Percentiles rank a stretch among this genome's conserved stretches.
phyloP scores from a whole-genome alignment of 2,113 vertebrate genomes.

The Hemiscyllium ocellatum region DNA sequence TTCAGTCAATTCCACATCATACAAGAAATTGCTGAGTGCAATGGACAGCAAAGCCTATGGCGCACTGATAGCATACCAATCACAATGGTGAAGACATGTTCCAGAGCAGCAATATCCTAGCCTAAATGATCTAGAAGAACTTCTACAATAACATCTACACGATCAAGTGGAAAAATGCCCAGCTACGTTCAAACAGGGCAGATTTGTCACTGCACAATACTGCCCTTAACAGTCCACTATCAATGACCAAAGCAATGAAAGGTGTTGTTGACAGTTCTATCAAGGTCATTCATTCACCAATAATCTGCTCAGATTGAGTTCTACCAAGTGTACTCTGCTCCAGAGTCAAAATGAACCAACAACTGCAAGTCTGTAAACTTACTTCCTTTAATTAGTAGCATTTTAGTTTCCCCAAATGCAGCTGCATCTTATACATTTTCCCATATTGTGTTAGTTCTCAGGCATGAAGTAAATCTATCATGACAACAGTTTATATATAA shows the following conservation, averaged over 20 bases:
- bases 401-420: neutral
- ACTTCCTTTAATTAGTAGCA: neutral
- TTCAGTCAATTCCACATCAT: no score
- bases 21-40: no score
- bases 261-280: neutral
- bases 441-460: neutral
- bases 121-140: no score
- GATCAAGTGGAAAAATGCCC: neutral
- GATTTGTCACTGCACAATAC: neutral
- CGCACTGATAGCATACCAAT: no score
- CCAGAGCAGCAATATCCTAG: no score
- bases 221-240: neutral
- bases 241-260: neutral
- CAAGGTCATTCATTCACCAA: neutral
- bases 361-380: neutral
- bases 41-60: no score
- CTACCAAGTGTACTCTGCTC: neutral
- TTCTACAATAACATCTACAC: neutral
- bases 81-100: no score
- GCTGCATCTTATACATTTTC: neutral
- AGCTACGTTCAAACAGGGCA: neutral
- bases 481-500: neutral
- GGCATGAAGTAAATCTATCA: rapidly evolving
- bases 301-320: neutral
- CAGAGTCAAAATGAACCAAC: neutral